These are phyloP conservation scores for Hemichromis elongatus DNA, from an alignment of 2,113 vertebrate genomes.

Conservation along the genomic window DNA sequence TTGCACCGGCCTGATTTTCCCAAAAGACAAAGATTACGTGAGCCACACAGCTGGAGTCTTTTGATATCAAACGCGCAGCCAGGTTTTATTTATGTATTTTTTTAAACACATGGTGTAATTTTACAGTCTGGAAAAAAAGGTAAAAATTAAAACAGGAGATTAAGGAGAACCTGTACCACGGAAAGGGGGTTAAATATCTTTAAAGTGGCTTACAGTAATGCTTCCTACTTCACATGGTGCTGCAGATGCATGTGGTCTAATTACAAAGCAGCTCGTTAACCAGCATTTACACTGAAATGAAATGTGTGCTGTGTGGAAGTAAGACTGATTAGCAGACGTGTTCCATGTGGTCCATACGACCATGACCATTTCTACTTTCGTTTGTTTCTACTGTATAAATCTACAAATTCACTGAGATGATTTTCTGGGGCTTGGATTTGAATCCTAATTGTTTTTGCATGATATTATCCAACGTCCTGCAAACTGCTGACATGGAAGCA, in stretches of 20 bases:
- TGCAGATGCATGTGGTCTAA: constrained; percentile 12
- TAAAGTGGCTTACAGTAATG: constrained; percentile 26
- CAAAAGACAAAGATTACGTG: neutral
- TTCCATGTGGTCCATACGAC: neutral
- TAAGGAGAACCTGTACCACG: constrained; percentile 10
- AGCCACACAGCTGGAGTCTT: neutral
- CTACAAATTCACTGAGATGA: neutral
- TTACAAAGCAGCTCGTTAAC: constrained; percentile 9
- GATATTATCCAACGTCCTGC: neutral
- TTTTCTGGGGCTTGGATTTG: neutral
- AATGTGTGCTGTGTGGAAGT: neutral
- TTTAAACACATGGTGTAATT: neutral
- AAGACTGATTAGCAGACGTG: neutral
- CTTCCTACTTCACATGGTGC: constrained; percentile 4
- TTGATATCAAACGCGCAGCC: neutral
- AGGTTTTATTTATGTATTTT: neutral
- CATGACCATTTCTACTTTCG: neutral
- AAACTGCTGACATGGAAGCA: constrained; percentile 29
- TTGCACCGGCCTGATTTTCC: neutral
- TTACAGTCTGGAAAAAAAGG: neutral
- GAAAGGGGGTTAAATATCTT: constrained; percentile 12
- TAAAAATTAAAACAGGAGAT: neutral
- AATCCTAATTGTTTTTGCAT: neutral
- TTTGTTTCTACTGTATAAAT: neutral
- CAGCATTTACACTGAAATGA: neutral